These are phyloP conservation scores for Thaleichthys pacificus DNA, from an alignment of 2,797 vertebrate genomes.

Conservation along the genomic window DNA sequence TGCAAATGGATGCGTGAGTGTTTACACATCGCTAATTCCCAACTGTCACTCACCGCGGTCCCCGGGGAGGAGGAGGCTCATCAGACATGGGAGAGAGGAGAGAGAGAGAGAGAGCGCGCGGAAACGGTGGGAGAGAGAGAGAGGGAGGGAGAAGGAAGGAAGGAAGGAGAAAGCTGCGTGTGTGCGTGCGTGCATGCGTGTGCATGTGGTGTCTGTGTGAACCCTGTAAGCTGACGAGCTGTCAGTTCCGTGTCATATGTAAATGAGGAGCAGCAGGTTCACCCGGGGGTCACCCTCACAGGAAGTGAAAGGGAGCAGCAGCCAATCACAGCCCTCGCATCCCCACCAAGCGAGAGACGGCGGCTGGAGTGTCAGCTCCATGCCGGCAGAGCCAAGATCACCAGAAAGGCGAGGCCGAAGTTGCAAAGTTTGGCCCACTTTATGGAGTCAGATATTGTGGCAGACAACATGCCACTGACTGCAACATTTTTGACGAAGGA, in stretches of 20 bases:
- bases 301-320: constrained; percentile 49
- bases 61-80: constrained; percentile 42
- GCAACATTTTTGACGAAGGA: not conserved
- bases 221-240: constrained; percentile 59
- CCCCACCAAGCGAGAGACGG: constrained; percentile 38
- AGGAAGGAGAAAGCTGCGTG: constrained; percentile 34
- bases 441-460: not conserved
- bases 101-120: constrained; percentile 25
- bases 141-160: constrained; percentile 17
- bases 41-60: constrained; percentile 66
- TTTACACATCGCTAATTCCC: constrained; percentile 72
- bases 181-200: not conserved
- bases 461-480: not conserved
- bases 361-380: constrained; percentile 17
- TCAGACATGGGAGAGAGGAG: constrained; percentile 31
- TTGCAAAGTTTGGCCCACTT: constrained; percentile 32
- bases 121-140: constrained; percentile 28
- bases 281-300: constrained; percentile 63
- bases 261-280: constrained; percentile 67
- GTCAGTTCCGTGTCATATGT: constrained; percentile 62
- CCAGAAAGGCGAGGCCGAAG: constrained; percentile 35
- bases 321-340: constrained; percentile 45
- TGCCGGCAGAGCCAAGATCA: constrained; percentile 37
- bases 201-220: not conserved
- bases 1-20: constrained; percentile 70